A percentile compares a stretch with the other conserved stretches of the same genome.
Conservation (phyloP, 2,888 invertebrate genomes). For the Stictocephala bisonia region DNA sequence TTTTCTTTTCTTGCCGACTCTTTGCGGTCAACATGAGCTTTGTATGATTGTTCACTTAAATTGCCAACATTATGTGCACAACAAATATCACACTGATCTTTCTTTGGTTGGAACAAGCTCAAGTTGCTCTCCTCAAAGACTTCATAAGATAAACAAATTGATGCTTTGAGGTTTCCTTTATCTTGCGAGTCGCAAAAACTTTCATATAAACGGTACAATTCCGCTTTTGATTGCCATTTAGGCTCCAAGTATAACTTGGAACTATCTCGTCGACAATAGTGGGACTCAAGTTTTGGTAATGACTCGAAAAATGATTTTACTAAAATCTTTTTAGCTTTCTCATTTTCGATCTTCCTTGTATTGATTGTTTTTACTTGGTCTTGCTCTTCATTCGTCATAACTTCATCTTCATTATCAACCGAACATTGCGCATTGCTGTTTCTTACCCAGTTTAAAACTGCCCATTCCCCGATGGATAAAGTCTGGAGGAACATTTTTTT, state of each 20-base stretch:
- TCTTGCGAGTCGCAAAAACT: neutral
- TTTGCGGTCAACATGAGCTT: neutral
- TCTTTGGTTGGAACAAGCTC: neutral
- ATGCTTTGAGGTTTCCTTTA: neutral
- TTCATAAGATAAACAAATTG: neutral
- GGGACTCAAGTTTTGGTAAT: neutral
- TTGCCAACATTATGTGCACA: neutral
- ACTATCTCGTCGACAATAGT: neutral
- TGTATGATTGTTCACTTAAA: constrained; percentile 4
- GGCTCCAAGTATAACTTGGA: neutral
- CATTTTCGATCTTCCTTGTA: neutral
- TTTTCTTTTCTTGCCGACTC: neutral
- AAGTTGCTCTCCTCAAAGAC: neutral
- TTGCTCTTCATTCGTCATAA: neutral
- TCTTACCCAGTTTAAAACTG: neutral
- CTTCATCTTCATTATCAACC: constrained; percentile 1
- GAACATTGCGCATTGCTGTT: no score
- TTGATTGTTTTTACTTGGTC: neutral
- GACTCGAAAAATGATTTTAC: neutral
- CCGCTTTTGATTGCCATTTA: neutral
- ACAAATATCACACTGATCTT: constrained; percentile 7
- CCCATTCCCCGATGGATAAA: neutral
- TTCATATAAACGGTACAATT: neutral
- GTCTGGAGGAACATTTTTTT: neutral
- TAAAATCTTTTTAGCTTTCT: neutral